Evolutionary conservation across 1,140 invertebrate genomes (phyloP).

Genomic region (Eumaeus atala): DNA sequence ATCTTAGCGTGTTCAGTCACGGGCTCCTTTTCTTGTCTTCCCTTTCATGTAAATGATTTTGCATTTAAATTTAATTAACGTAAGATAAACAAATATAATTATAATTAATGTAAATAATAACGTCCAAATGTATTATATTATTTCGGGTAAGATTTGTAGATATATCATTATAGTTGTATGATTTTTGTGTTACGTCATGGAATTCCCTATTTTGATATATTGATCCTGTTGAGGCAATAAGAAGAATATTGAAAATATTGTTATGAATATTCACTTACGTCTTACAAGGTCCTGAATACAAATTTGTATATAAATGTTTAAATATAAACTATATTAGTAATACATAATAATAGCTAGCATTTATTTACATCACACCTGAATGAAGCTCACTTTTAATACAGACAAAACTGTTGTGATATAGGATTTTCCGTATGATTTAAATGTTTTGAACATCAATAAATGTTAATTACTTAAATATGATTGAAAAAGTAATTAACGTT

Average conservation of each 20-base stretch:
- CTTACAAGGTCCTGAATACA: slow-evolving; percentile 17
- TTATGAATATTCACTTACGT: slow-evolving; percentile 12
- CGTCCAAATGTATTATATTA: slow-evolving; percentile 29
- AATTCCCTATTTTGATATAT: too few species aligned
- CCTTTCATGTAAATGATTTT: slow-evolving; percentile 45
- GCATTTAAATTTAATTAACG: slow-evolving; percentile 58
- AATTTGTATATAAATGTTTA: slow-evolving; percentile 17
- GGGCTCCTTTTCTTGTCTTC: slow-evolving; percentile 36
- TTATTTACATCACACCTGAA: slow-evolving; percentile 70
- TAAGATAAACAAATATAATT: background rate
- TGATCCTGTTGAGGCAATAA: too few species aligned
- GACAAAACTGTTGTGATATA: slow-evolving; percentile 33
- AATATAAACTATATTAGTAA: background rate
- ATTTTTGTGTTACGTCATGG: background rate
- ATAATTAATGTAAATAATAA: slow-evolving; percentile 9
- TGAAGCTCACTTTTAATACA: slow-evolving; percentile 54
- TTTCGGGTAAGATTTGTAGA: slow-evolving; percentile 24
- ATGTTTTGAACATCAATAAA: too few species aligned
- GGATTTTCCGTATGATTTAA: background rate
- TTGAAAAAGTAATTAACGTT: too few species aligned
- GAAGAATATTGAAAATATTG: too few species aligned
- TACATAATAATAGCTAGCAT: slow-evolving; percentile 42
- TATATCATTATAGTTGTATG: slow-evolving; percentile 32
- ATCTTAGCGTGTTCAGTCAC: background rate
- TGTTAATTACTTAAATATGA: too few species aligned